Conservation (phyloP, 2,888 invertebrate genomes). For the Amphipoea lucens region DNA sequence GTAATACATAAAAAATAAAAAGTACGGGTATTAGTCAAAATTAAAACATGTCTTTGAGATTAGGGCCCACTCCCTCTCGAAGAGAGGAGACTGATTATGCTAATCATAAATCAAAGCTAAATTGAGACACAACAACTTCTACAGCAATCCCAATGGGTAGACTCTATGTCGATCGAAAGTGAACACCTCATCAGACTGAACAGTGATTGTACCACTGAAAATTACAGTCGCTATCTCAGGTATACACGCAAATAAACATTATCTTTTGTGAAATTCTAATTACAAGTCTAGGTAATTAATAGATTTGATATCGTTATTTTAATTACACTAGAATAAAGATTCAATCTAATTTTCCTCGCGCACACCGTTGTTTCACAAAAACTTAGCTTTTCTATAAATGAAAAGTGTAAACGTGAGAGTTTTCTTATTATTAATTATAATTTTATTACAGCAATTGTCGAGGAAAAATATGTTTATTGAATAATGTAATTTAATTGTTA, state of each 20-base stretch:
- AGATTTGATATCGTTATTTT: conserved; percentile 34
- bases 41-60: too few relatives aligned
- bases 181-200: not conserved
- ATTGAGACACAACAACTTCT: not conserved
- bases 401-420: conserved; percentile 15
- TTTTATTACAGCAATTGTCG: not conserved
- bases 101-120: not conserved
- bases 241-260: conserved; percentile 1
- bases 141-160: not conserved
- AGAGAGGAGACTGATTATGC: too few relatives aligned
- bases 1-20: too few relatives aligned
- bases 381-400: conserved; percentile 14
- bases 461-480: not conserved
- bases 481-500: not conserved
- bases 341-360: conserved; percentile 19
- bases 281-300: conserved; percentile 13
- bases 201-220: not conserved
- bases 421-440: not conserved
- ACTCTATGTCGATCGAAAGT: not conserved
- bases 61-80: too few relatives aligned
- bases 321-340: conserved; percentile 28
- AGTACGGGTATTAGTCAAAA: too few relatives aligned
- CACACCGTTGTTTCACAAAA: conserved; percentile 1
- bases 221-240: conserved; percentile 1
- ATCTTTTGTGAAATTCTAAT: conserved; percentile 24